phyloP scores from a whole-genome alignment of 53 echinoderm and acorn worm genomes.

The Paracentrotus lividus region DNA sequence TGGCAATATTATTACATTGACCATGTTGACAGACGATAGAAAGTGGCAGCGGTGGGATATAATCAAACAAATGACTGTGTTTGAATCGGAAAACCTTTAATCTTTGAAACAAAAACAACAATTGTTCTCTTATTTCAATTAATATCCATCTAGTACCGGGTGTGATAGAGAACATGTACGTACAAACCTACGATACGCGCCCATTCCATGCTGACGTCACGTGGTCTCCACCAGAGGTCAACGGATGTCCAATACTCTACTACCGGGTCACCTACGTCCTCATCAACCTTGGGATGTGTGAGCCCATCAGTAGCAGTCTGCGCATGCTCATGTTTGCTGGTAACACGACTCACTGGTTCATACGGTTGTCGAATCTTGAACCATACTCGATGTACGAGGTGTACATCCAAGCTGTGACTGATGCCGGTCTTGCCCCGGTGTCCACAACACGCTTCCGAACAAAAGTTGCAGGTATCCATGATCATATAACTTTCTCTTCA shows the following conservation, averaged over 20 bases:
- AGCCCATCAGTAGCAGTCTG: constrained; percentile 7
- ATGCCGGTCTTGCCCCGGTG: constrained; percentile 41
- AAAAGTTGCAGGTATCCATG: constrained; percentile 31
- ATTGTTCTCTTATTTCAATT: neutral
- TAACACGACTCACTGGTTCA: constrained; percentile 62
- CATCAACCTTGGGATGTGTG: constrained; percentile 57
- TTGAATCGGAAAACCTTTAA: neutral
- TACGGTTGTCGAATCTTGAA: constrained; percentile 51
- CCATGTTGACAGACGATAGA: no score
- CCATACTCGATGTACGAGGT: constrained; percentile 61
- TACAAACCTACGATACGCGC: constrained; percentile 57
- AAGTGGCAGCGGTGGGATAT: neutral
- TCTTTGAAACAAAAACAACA: neutral
- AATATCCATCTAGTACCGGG: neutral
- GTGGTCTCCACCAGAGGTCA: constrained; percentile 61
- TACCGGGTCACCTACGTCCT: constrained; percentile 65
- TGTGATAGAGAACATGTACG: constrained; percentile 39
- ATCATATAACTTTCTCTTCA: neutral
- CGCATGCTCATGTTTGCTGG: constrained; percentile 37
- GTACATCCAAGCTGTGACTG: constrained; percentile 63
- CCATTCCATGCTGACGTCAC: constrained; percentile 65
- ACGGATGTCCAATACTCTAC: constrained; percentile 59
- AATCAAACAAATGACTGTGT: neutral
- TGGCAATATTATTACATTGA: no score
- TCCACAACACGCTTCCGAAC: constrained; percentile 41